These are phyloP conservation scores for Montipora sp. DNA, from an alignment of 64 coral and sea anemone species.

Conservation along the genomic window DNA sequence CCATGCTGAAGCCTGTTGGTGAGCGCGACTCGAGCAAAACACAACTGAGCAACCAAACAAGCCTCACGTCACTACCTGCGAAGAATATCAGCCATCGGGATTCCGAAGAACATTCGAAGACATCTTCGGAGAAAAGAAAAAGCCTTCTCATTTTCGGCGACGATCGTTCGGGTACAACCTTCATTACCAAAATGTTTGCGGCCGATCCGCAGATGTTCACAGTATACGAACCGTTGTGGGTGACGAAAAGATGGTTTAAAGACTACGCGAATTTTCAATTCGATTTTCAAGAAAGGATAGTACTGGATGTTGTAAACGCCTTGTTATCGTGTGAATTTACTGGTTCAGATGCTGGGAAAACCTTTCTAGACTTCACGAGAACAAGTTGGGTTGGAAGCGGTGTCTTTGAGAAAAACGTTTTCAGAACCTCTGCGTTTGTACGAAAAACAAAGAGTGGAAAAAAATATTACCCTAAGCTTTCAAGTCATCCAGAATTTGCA, in stretches of 20 bases:
- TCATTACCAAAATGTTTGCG: conserved; percentile 62
- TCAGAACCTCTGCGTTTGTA: conserved; percentile 31
- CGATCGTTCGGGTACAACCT: conserved; percentile 67
- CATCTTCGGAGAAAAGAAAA: conserved; percentile 20
- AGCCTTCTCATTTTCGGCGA: conserved; percentile 58
- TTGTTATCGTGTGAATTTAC: conserved; percentile 56
- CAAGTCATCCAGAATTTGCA: conserved; percentile 5
- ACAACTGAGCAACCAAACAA: not conserved
- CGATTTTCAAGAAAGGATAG: not conserved
- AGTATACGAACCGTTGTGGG: conserved; percentile 64
- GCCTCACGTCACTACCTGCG: not conserved
- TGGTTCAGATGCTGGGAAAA: not conserved
- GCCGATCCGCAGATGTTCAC: conserved; percentile 64
- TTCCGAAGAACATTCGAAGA: not conserved
- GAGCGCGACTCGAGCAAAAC: not conserved
- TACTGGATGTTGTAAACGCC: conserved; percentile 29
- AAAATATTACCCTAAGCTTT: not conserved
- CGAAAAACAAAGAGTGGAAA: not conserved
- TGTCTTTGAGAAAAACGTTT: conserved; percentile 25
- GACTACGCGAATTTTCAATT: not conserved
- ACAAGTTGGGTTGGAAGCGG: not conserved
- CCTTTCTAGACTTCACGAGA: conserved; percentile 9
- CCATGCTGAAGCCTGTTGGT: too few species aligned
- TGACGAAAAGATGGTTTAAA: conserved; percentile 37
- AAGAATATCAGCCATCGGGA: too few species aligned